phyloP scores from a whole-genome alignment of 2,113 vertebrate species.

The Haemorhous mexicanus region DNA sequence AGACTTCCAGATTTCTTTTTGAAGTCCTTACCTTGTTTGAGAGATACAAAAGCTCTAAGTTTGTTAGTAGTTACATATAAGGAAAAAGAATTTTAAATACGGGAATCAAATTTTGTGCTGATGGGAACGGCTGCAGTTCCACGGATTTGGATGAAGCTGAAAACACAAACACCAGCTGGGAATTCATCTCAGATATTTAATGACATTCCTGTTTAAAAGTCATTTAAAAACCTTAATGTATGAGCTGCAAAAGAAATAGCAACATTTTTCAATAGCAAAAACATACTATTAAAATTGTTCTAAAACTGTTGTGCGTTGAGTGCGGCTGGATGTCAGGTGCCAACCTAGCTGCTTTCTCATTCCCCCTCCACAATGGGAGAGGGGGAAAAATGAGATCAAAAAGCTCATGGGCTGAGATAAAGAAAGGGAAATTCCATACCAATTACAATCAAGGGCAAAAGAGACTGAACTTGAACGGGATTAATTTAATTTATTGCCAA shows the following conservation, averaged over 20 bases:
- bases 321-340: neutral
- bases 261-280: neutral
- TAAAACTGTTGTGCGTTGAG: neutral
- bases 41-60: neutral
- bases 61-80: neutral
- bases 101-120: neutral
- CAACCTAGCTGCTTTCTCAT: neutral
- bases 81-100: neutral
- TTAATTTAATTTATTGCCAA: neutral
- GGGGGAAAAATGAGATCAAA: neutral
- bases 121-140: neutral
- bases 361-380: neutral
- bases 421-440: neutral
- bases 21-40: neutral
- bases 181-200: neutral
- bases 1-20: neutral
- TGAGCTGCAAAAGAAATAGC: neutral
- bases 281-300: neutral
- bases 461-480: neutral
- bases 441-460: neutral
- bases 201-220: neutral
- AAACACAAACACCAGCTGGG: neutral
- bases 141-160: neutral
- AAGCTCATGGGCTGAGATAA: neutral
- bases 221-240: neutral